These are phyloP conservation scores for Enteromius paludinosus DNA, from an alignment of 2,797 vertebrate species.

Conservation along the genomic window DNA sequence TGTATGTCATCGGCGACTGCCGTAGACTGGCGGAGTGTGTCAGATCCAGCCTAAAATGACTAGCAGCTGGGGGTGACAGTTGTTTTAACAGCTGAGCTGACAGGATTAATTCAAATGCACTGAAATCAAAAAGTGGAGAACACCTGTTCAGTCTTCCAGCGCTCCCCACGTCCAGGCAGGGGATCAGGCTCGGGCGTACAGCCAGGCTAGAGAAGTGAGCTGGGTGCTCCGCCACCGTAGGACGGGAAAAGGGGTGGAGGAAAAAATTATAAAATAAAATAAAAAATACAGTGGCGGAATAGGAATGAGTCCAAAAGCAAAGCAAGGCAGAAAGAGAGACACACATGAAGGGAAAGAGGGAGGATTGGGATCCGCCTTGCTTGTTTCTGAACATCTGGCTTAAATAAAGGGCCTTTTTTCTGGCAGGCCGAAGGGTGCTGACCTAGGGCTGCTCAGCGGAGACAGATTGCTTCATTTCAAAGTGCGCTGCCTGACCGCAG, in stretches of 20 bases:
- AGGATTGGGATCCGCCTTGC: constrained; percentile 62
- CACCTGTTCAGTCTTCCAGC: constrained; percentile 98
- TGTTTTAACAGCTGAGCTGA: constrained; percentile 99
- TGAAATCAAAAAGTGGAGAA: constrained; percentile 99
- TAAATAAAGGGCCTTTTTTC: constrained; percentile 78
- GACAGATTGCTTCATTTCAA: constrained; percentile 55
- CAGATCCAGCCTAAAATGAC: constrained; percentile 97
- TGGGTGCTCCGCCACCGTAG: constrained; percentile 47
- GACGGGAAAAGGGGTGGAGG: constrained; percentile 64
- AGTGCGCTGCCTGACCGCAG: constrained; percentile 32
- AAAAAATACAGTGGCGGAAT: neutral
- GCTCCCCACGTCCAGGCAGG: constrained; percentile 68
- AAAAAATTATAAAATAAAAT: neutral
- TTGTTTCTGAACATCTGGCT: constrained; percentile 91
- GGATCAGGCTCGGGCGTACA: constrained; percentile 45
- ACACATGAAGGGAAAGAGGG: constrained; percentile 24
- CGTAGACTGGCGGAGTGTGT: constrained; percentile 89
- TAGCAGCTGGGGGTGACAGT: constrained; percentile 99
- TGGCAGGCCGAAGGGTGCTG: constrained; percentile 47
- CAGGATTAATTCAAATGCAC: constrained; percentile 99
- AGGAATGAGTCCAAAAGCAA: constrained; percentile 42
- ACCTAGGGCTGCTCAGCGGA: constrained; percentile 31
- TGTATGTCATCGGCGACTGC: constrained; percentile 70
- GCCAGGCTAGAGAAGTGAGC: constrained; percentile 62
- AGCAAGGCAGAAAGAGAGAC: constrained; percentile 33